phyloP scores from a whole-genome alignment of 2,113 vertebrate species.

The Equus quagga region DNA sequence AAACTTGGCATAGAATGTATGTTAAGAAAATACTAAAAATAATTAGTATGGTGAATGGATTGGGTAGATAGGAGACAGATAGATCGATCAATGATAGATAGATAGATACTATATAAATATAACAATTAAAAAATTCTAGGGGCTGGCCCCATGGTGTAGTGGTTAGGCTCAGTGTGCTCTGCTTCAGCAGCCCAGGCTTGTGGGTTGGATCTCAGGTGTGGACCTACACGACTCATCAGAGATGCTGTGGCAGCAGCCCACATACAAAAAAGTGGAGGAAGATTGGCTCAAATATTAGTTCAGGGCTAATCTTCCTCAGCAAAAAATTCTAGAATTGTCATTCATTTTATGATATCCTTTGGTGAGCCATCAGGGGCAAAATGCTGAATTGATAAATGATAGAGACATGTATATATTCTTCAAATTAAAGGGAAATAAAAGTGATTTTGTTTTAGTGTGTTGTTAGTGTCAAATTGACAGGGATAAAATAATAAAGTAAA shows the following conservation, averaged over 20 bases:
- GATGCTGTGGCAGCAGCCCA: no score
- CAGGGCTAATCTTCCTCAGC: no score
- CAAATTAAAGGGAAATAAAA: neutral
- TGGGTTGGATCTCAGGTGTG: no score
- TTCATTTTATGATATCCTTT: neutral
- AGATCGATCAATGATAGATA: neutral
- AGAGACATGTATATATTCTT: neutral
- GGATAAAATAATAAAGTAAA: neutral
- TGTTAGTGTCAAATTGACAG: neutral
- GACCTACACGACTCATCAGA: no score
- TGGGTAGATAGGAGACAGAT: neutral
- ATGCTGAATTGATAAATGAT: neutral
- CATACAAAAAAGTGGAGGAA: no score
- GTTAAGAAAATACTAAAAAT: conserved; percentile 32
- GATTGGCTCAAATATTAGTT: no score
- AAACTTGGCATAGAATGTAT: neutral
- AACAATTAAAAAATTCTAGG: no score
- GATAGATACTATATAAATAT: neutral
- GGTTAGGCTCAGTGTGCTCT: no score
- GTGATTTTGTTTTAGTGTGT: neutral
- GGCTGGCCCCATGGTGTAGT: no score
- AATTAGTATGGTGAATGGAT: neutral
- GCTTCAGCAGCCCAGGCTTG: no score
- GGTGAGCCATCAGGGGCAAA: neutral
- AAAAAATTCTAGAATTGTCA: neutral